Conservation (phyloP, 1,140 invertebrate species). For the Ganaspis sp. region DNA sequence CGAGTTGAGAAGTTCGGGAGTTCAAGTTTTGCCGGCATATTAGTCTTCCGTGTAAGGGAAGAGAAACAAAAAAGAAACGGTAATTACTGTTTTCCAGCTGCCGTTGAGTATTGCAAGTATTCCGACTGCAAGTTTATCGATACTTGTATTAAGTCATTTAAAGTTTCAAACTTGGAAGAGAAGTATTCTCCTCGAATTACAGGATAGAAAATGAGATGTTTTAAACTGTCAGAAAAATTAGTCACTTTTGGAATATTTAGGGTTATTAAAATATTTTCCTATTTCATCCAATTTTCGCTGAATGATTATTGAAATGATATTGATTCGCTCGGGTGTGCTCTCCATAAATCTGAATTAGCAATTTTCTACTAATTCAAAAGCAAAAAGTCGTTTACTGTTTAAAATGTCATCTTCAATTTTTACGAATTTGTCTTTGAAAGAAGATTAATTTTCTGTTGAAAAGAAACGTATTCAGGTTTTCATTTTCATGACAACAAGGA, state of each 20-base stretch:
- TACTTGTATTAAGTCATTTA: constrained; percentile 19
- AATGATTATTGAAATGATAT: too few relatives aligned
- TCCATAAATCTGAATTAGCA: too few relatives aligned
- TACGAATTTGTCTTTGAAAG: neutral
- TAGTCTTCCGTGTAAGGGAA: constrained; percentile 18
- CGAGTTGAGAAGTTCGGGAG: constrained; percentile 17
- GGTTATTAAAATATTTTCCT: too few relatives aligned
- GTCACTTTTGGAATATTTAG: too few relatives aligned
- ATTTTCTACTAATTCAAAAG: too few relatives aligned
- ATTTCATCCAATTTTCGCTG: too few relatives aligned
- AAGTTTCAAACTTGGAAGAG: neutral
- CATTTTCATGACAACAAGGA: neutral
- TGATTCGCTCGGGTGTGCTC: too few relatives aligned
- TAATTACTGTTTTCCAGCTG: constrained; percentile 23
- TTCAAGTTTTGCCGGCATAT: constrained; percentile 19
- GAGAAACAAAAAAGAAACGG: constrained; percentile 11
- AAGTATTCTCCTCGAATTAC: neutral
- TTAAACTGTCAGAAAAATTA: too few relatives aligned
- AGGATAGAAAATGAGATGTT: neutral
- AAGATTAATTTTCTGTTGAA: neutral
- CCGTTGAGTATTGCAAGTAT: neutral
- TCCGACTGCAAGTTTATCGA: constrained; percentile 5
- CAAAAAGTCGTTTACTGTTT: too few relatives aligned
- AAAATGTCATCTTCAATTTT: too few relatives aligned
- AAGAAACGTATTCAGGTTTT: neutral